These are phyloP conservation scores for Falco berigora DNA, from an alignment of 2,797 vertebrate genomes.

Conservation along the genomic window DNA sequence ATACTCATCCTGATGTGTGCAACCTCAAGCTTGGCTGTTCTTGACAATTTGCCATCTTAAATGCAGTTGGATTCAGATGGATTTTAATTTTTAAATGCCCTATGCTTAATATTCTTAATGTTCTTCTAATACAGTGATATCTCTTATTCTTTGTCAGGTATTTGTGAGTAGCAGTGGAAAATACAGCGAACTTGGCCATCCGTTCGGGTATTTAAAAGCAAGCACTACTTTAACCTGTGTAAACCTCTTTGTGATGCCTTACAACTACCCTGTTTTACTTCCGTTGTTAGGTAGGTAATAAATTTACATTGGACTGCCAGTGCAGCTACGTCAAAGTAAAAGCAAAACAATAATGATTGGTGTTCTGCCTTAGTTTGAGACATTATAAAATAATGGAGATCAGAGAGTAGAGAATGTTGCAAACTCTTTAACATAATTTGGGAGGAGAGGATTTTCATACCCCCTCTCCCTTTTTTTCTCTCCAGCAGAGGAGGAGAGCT, in stretches of 20 bases:
- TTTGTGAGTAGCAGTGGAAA: constrained; percentile 94
- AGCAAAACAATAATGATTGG: constrained; percentile 17
- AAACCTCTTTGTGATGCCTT: constrained; percentile 99
- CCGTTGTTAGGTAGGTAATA: constrained; percentile 88
- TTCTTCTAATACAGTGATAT: background rate
- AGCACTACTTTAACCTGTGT: constrained; percentile 96
- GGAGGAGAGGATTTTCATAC: constrained; percentile 67
- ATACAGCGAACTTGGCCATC: constrained; percentile 89
- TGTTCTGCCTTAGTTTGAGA: constrained; percentile 56
- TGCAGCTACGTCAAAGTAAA: constrained; percentile 34
- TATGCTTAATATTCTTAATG: background rate
- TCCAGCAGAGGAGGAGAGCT: constrained; percentile 69
- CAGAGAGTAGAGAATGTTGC: constrained; percentile 61
- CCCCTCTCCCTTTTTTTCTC: constrained; percentile 67
- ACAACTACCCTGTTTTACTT: constrained; percentile 95
- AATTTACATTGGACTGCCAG: background rate
- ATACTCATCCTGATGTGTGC: background rate
- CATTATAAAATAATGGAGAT: constrained; percentile 55
- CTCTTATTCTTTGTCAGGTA: constrained; percentile 76
- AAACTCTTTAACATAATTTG: constrained; percentile 53
- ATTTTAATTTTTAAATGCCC: background rate
- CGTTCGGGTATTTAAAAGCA: constrained; percentile 97
- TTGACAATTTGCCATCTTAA: background rate
- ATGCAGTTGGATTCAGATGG: background rate
- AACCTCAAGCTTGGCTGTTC: background rate